These are phyloP conservation scores for Smutsia temminckii DNA, from an alignment of 2,797 vertebrate species.

Conservation along the genomic window DNA sequence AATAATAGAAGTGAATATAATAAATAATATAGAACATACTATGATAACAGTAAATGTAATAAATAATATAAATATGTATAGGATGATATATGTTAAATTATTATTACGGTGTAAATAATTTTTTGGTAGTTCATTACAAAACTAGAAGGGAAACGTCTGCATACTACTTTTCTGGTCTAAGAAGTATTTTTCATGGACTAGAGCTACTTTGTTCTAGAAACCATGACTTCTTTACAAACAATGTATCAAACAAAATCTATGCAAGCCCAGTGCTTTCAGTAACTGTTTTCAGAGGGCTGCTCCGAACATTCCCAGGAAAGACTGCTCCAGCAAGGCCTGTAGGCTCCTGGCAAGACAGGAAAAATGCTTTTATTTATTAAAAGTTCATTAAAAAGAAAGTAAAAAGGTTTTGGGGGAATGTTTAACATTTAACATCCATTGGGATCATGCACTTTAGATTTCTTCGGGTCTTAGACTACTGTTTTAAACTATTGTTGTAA, in stretches of 20 bases:
- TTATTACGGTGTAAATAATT: background rate
- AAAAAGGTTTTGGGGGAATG: background rate
- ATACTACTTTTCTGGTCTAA: background rate
- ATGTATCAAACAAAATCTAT: background rate
- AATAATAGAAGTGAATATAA: background rate
- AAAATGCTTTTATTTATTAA: slow-evolving; percentile 24
- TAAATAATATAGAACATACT: background rate
- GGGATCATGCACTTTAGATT: background rate
- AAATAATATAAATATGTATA: background rate
- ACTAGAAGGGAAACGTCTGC: slow-evolving; percentile 10
- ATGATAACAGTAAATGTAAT: background rate
- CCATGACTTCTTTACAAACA: slow-evolving; percentile 4
- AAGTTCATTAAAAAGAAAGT: background rate
- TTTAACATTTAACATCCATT: background rate
- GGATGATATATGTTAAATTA: background rate
- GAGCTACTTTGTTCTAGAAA: slow-evolving; percentile 8
- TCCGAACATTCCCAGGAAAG: background rate
- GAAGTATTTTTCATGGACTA: background rate
- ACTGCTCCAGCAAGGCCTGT: background rate
- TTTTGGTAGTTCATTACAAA: background rate
- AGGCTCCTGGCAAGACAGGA: background rate
- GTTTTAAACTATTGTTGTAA: background rate
- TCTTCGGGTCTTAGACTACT: background rate
- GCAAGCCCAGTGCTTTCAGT: background rate
- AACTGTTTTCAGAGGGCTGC: background rate